Percentiles rank a stretch among this genome's conserved stretches.
These are phyloP conservation scores for Silurus glanis DNA, from an alignment of 2,113 vertebrate species.

Conservation along the genomic window DNA sequence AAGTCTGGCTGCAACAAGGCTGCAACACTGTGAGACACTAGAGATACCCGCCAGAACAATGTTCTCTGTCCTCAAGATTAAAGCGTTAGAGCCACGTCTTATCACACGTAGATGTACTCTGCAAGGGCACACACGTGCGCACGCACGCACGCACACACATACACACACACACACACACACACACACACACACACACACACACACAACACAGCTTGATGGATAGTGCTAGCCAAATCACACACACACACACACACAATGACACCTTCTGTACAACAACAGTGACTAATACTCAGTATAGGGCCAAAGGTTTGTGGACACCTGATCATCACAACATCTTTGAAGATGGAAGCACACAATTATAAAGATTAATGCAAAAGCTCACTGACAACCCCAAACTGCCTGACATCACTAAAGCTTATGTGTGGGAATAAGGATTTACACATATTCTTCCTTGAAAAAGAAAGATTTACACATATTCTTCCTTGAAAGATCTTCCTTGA, in stretches of 20 bases:
- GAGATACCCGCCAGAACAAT: not conserved
- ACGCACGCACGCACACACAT: constrained; percentile 13
- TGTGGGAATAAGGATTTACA: not conserved
- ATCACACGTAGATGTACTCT: not conserved
- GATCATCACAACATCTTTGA: not conserved
- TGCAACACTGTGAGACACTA: not conserved
- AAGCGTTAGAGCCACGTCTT: constrained; percentile 1
- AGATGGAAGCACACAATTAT: not conserved
- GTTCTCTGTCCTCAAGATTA: constrained; percentile 23
- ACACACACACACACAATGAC: constrained; percentile 1
- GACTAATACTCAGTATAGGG: not conserved
- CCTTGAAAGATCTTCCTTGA: not conserved
- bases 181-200: constrained; percentile 11
- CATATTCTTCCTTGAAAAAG: not conserved
- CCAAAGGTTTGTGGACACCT: not conserved
- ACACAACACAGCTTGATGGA: constrained; percentile 10
- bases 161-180: not conserved
- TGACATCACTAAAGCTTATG: not conserved
- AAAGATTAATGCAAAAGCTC: not conserved
- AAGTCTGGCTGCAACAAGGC: constrained; percentile 51
- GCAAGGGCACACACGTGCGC: constrained; percentile 36
- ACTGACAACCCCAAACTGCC: not conserved
- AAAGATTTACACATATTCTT: not conserved
- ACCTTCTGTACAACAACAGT: not conserved
- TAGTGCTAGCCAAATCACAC: not conserved